These are phyloP conservation scores for Zapus hudsonius DNA, from an alignment of 2,113 vertebrate species.

Conservation along the genomic window DNA sequence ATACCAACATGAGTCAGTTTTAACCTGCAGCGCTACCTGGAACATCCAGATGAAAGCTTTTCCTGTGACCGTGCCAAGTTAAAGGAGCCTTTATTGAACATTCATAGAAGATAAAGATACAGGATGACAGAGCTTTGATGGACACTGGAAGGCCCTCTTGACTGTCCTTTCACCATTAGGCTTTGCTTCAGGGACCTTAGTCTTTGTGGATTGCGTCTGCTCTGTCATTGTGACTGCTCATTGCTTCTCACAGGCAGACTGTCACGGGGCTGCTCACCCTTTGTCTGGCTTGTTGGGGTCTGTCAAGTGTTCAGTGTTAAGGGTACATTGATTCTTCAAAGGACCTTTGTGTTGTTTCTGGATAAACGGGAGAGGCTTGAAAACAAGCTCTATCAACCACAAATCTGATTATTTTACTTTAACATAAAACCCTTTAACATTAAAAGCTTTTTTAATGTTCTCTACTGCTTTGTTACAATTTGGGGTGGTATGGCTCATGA, in stretches of 20 bases:
- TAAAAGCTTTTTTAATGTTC: slow-evolving; percentile 11
- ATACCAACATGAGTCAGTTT: slow-evolving; percentile 46
- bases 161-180: not conserved
- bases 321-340: not conserved
- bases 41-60: slow-evolving; percentile 24
- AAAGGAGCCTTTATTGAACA: too few species aligned
- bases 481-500: not conserved
- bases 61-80: too few species aligned
- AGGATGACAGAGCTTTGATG: not conserved
- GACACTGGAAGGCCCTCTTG: not conserved
- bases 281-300: slow-evolving; percentile 38
- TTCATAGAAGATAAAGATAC: not conserved
- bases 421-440: too few species aligned
- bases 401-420: slow-evolving; percentile 42
- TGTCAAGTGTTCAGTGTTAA: not conserved
- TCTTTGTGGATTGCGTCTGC: not conserved
- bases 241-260: not conserved
- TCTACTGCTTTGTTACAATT: not conserved
- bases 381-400: not conserved
- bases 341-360: slow-evolving; percentile 4
- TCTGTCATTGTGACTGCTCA: not conserved
- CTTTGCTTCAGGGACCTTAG: not conserved
- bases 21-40: not conserved
- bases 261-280: not conserved
- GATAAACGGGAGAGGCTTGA: not conserved